Percentiles rank a stretch among this genome's conserved stretches.
Conservation (phyloP, 2,888 invertebrate species). For the Oxycera nigricornis region DNA sequence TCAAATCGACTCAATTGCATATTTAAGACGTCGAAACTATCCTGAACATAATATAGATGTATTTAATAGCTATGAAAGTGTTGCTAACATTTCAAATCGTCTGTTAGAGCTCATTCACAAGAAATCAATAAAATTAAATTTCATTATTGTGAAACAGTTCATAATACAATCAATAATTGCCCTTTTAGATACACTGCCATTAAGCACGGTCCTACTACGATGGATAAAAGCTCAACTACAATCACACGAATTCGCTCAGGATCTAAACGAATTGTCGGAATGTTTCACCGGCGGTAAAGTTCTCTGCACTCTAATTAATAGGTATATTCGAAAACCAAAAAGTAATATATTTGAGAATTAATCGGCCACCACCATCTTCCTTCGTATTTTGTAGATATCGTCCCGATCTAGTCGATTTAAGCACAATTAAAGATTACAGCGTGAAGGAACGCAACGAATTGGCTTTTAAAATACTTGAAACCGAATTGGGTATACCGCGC, state of each 20-base stretch:
- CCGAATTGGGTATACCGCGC: conserved; percentile 77
- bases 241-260: conserved; percentile 56
- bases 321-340: conserved; percentile 51
- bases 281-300: conserved; percentile 60
- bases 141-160: too few species aligned
- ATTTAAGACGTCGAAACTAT: too few species aligned
- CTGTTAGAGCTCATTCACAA: too few species aligned
- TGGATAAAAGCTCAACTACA: conserved; percentile 61
- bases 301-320: conserved; percentile 60
- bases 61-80: too few species aligned
- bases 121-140: too few species aligned
- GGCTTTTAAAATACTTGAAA: conserved; percentile 86
- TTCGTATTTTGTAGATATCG: conserved; percentile 73
- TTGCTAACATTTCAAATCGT: too few species aligned
- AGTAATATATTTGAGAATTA: neutral
- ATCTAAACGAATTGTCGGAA: conserved; percentile 59
- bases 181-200: conserved; percentile 55
- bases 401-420: conserved; percentile 85
- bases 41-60: too few species aligned
- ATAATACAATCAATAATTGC: too few species aligned
- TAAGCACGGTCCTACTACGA: conserved; percentile 58
- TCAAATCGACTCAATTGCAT: too few species aligned
- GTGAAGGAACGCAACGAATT: conserved; percentile 75
- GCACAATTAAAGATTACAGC: conserved; percentile 70
- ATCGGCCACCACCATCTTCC: neutral